Conservation (phyloP, 2,113 vertebrate genomes). For the Psittacus erithacus region DNA sequence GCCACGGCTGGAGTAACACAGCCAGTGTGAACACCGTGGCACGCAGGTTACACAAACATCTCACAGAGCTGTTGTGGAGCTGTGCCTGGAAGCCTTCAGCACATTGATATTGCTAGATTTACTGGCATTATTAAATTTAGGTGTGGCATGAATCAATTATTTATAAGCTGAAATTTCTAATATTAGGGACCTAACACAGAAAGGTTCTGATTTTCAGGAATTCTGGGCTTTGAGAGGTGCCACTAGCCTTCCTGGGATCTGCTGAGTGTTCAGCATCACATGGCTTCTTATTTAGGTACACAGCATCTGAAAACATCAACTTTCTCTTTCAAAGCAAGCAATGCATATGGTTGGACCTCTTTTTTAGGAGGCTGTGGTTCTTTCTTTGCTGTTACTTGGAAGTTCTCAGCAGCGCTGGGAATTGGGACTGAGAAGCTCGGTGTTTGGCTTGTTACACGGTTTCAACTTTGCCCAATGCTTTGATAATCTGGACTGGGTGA, state of each 20-base stretch:
- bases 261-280: background rate
- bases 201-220: background rate
- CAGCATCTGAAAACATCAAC: background rate
- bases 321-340: background rate
- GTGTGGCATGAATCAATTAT: background rate
- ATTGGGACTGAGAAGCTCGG: background rate
- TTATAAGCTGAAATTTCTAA: background rate
- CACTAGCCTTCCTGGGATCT: background rate
- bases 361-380: background rate
- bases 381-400: background rate
- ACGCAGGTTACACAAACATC: background rate
- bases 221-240: background rate
- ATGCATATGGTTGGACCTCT: background rate
- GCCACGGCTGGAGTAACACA: background rate
- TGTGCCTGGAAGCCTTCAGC: background rate
- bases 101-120: background rate
- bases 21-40: background rate
- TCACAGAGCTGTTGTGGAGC: background rate
- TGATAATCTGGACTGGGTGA: background rate
- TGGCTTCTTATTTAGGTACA: background rate
- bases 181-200: background rate
- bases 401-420: background rate
- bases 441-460: background rate
- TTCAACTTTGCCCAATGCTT: background rate
- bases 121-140: background rate